Evolutionary conservation across 2,888 invertebrate genomes (phyloP).

Genomic region (Catocala fraxini): DNA sequence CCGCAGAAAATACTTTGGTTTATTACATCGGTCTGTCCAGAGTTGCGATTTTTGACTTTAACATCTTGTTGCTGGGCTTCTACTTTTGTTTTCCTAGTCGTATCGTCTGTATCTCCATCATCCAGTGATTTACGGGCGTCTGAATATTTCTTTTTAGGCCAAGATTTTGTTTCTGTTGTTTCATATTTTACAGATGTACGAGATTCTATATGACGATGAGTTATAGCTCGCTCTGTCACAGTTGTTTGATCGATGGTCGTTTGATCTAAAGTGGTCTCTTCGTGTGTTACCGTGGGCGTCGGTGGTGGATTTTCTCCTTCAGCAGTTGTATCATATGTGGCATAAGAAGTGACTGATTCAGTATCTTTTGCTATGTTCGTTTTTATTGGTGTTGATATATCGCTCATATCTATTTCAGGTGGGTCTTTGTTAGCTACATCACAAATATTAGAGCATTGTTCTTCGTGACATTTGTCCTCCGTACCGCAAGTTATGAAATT

Average conservation of each 20-base stretch:
- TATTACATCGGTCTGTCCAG: constrained; percentile 42
- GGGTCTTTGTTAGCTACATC: constrained; percentile 68
- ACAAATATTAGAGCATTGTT: constrained; percentile 66
- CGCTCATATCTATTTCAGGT: background rate
- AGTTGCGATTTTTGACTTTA: constrained; percentile 29
- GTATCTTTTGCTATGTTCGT: constrained; percentile 3
- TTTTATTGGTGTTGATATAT: constrained; percentile 2
- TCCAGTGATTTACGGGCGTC: constrained; percentile 37
- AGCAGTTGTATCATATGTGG: constrained; percentile 14
- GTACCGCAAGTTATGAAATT: constrained; percentile 71
- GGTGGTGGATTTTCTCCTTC: constrained; percentile 11
- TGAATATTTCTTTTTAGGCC: constrained; percentile 53
- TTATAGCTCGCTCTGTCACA: background rate
- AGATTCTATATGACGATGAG: background rate
- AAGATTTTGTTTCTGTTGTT: constrained; percentile 24
- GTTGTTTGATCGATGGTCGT: background rate
- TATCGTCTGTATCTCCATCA: constrained; percentile 40
- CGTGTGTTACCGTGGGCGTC: constrained; percentile 11
- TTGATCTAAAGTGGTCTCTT: constrained; percentile 16
- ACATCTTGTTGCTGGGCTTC: constrained; percentile 54
- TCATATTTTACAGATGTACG: constrained; percentile 8
- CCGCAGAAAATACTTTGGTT: constrained; percentile 51
- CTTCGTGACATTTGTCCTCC: constrained; percentile 66
- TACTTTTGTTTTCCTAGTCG: constrained; percentile 48
- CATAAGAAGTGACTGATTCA: constrained; percentile 9